Conservation (phyloP, 2,888 invertebrate genomes). For the Drosophila merina region DNA sequence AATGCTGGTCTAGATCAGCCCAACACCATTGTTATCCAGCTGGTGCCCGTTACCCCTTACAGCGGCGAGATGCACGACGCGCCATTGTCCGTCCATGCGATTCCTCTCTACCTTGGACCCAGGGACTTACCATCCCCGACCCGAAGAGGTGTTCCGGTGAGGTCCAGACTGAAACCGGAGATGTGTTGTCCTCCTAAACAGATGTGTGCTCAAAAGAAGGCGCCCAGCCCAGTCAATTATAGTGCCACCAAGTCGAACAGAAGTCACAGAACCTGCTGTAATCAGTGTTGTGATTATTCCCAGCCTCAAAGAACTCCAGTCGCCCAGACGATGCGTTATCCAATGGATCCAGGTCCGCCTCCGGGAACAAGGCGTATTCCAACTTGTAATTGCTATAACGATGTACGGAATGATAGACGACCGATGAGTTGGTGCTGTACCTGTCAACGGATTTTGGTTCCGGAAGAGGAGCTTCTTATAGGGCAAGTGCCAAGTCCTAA, state of each 20-base stretch:
- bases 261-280: neutral
- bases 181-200: neutral
- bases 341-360: neutral
- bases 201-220: neutral
- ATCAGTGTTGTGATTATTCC: neutral
- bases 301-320: neutral
- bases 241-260: neutral
- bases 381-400: neutral
- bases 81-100: constrained; percentile 5
- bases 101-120: neutral
- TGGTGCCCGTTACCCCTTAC: neutral
- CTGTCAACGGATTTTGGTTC: neutral
- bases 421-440: neutral
- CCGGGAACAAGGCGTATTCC: neutral
- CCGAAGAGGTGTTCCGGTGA: neutral
- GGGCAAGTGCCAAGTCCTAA: neutral
- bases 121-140: neutral
- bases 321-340: neutral
- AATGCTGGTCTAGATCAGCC: constrained; percentile 2
- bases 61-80: neutral
- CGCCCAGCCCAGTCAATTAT: no score
- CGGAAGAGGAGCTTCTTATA: neutral
- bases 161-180: neutral
- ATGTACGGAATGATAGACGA: neutral
- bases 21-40: constrained; percentile 17